phyloP scores from a whole-genome alignment of 1,140 invertebrate genomes.

The Leucophenga varia region DNA sequence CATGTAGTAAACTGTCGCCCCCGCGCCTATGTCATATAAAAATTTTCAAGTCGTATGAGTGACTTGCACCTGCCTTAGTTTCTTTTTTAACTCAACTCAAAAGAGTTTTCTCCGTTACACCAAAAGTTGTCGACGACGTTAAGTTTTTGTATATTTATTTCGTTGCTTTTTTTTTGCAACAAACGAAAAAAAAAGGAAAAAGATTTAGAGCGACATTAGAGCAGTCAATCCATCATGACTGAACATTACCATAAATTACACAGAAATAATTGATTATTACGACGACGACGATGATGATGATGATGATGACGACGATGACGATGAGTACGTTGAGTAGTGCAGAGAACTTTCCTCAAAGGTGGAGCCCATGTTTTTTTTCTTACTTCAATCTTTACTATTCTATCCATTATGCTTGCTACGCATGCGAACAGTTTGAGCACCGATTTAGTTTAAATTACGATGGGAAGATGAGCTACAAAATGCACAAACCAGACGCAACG shows the following conservation, averaged over 20 bases:
- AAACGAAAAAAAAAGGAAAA: constrained; percentile 18
- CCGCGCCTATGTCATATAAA: too few species aligned
- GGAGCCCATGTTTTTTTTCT: too few species aligned
- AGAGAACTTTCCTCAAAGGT: too few species aligned
- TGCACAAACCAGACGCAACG: too few species aligned
- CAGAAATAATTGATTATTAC: constrained; percentile 58
- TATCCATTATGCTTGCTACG: constrained; percentile 19
- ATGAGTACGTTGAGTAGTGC: constrained; percentile 28
- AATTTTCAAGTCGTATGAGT: too few species aligned
- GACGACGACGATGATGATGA: constrained; percentile 37
- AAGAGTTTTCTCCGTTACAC: constrained; percentile 7
- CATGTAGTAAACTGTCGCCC: too few species aligned
- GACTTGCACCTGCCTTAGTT: constrained; percentile 38
- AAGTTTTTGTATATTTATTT: background rate
- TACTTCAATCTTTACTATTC: too few species aligned
- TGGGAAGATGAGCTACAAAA: constrained; percentile 40
- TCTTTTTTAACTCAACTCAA: constrained; percentile 4
- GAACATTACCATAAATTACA: constrained; percentile 58
- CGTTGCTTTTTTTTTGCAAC: background rate
- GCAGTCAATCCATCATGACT: constrained; percentile 57
- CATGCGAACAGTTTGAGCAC: constrained; percentile 37
- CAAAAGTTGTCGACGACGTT: too few species aligned
- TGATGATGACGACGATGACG: constrained; percentile 32
- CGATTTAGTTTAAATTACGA: constrained; percentile 57
- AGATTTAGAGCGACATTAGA: constrained; percentile 58